Evolutionary conservation across 1,140 invertebrate genomes (phyloP).

Genomic region (Phthorimaea operculella): DNA sequence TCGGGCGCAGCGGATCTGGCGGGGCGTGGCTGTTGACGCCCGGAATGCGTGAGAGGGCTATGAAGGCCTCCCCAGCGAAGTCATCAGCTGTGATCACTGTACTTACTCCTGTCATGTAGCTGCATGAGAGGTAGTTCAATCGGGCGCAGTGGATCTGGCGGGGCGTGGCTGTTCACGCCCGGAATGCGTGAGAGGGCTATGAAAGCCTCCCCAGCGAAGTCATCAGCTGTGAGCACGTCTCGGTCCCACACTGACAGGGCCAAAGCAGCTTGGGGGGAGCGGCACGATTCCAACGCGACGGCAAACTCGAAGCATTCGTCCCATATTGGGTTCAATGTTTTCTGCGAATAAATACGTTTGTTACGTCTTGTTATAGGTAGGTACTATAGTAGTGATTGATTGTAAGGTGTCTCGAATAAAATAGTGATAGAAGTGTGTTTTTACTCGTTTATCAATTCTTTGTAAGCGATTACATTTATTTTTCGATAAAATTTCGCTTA

Average conservation of each 20-base stretch:
- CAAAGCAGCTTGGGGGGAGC: conserved; percentile 81
- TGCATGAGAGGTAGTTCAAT: conserved; percentile 90
- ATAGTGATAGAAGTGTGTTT: no score
- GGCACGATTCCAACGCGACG: conserved; percentile 84
- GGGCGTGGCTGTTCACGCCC: conserved; percentile 64
- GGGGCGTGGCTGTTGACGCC: conserved; percentile 65
- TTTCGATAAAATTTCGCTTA: no score
- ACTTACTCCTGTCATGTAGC: conserved; percentile 86
- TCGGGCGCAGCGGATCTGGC: conserved; percentile 58
- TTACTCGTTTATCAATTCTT: no score
- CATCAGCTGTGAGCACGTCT: conserved; percentile 93
- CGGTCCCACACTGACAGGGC: conserved; percentile 97
- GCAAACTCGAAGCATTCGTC: conserved; percentile 97
- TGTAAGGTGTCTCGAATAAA: no score
- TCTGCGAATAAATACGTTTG: no score
- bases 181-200: conserved; percentile 79
- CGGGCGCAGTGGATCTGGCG: conserved; percentile 53
- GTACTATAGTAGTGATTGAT: no score
- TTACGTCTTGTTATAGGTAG: no score
- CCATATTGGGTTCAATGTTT: conserved; percentile 93
- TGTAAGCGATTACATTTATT: no score
- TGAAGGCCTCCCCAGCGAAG: no score
- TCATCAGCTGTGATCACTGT: no score
- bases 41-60: conserved; percentile 78
- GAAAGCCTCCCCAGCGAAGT: conserved; percentile 95